Evolutionary conservation across 2,113 vertebrate genomes (phyloP).

Genomic region (Acanthisitta chloris): DNA sequence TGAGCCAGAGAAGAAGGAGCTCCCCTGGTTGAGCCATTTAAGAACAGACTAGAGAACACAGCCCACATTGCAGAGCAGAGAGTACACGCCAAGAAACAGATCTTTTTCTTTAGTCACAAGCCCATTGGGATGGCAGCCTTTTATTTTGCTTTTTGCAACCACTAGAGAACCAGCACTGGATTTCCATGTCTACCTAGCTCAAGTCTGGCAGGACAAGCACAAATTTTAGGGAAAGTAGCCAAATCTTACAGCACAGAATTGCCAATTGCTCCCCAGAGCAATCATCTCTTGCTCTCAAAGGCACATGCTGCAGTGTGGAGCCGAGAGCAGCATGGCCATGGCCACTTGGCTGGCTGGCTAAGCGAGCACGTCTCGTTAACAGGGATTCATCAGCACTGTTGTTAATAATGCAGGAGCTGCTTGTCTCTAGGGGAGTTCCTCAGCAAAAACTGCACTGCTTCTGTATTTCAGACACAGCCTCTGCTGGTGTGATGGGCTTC

Average conservation of each 20-base stretch:
- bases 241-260: not conserved
- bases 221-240: not conserved
- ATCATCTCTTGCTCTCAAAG: not conserved
- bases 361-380: constrained; percentile 27
- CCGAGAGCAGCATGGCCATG: not conserved
- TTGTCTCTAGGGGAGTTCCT: constrained; percentile 50
- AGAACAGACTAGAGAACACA: not conserved
- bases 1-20: not conserved
- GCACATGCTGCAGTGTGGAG: not conserved
- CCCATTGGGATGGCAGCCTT: not conserved
- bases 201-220: not conserved
- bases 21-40: not conserved
- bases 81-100: not conserved
- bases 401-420: constrained; percentile 67
- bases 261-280: not conserved
- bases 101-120: not conserved
- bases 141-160: not conserved
- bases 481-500: constrained; percentile 11
- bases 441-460: constrained; percentile 21
- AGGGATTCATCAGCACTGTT: constrained; percentile 29
- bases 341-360: not conserved
- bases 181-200: not conserved
- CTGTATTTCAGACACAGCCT: constrained; percentile 33
- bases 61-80: not conserved
- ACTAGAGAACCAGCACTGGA: not conserved